Evolutionary conservation across 2,113 vertebrate species (phyloP).

Genomic region (Neomonachus schauinslandi): DNA sequence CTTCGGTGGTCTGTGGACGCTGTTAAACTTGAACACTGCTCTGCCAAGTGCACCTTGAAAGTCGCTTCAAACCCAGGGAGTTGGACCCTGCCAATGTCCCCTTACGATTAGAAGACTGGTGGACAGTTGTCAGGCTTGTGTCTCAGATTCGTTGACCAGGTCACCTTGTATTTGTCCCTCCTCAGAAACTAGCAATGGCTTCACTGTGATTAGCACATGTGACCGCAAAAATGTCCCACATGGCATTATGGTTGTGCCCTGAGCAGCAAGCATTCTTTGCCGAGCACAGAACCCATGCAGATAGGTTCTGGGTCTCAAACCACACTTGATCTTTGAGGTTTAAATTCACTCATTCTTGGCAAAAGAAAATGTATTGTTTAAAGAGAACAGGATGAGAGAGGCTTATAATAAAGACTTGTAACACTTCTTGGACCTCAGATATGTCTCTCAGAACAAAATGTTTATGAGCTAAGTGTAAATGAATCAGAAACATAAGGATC

Average conservation of each 20-base stretch:
- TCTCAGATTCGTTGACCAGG: neutral
- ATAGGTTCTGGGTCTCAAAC: slow-evolving; percentile 65
- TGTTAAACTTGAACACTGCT: neutral
- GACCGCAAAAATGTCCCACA: neutral
- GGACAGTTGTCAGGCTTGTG: neutral
- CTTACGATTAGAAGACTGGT: neutral
- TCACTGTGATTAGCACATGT: neutral
- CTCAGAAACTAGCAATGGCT: neutral
- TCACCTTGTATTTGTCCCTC: neutral
- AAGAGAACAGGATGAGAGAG: slow-evolving; percentile 52
- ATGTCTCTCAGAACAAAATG: slow-evolving; percentile 71
- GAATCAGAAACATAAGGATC: slow-evolving; percentile 71
- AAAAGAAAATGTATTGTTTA: slow-evolving; percentile 60
- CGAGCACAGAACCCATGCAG: neutral
- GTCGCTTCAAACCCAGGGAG: neutral
- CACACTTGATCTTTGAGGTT: slow-evolving; percentile 63
- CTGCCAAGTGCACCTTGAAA: neutral
- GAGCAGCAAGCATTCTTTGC: slow-evolving; percentile 31
- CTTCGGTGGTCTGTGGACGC: neutral
- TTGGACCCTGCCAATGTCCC: neutral
- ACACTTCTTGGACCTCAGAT: slow-evolving; percentile 70
- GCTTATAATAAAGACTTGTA: slow-evolving; percentile 54
- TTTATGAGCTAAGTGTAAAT: slow-evolving; percentile 77
- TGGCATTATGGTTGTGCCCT: neutral
- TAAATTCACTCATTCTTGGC: slow-evolving; percentile 63